phyloP scores from a whole-genome alignment of 2,113 vertebrate species.

The Phaethon lepturus region DNA sequence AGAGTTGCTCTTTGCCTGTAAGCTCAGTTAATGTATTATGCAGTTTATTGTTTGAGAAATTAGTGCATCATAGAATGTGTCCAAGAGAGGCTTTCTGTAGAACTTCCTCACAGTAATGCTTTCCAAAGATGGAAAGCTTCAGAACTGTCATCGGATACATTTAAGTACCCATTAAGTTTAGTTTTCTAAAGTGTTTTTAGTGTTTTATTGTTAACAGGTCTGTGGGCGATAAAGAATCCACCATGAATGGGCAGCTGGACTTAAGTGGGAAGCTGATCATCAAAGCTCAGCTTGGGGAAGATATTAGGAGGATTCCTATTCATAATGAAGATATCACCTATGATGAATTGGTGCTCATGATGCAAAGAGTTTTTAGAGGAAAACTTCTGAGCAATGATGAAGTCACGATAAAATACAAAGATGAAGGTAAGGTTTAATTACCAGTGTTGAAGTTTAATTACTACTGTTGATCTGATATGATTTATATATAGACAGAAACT shows the following conservation, averaged over 20 bases:
- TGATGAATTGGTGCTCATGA: slow-evolving; percentile 98
- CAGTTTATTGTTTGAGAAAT: not conserved
- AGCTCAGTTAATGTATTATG: not conserved
- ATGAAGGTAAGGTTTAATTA: slow-evolving; percentile 86
- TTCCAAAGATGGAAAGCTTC: not conserved
- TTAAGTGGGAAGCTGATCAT: slow-evolving; percentile 98
- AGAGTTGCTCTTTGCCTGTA: not conserved
- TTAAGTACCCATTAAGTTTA: not conserved
- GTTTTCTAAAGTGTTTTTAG: not conserved
- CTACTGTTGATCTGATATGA: not conserved
- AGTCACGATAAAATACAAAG: slow-evolving; percentile 98
- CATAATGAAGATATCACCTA: slow-evolving; percentile 99
- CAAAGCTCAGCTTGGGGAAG: slow-evolving; percentile 97
- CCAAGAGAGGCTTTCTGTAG: not conserved
- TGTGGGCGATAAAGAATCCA: slow-evolving; percentile 75
- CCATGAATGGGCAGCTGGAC: slow-evolving; percentile 98
- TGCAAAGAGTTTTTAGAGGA: slow-evolving; percentile 98
- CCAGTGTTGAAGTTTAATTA: not conserved
- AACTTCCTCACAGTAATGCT: not conserved
- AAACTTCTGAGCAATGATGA: slow-evolving; percentile 97
- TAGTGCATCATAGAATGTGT: not conserved
- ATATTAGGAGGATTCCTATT: slow-evolving; percentile 97
- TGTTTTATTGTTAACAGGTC: slow-evolving; percentile 51
- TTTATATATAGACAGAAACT: not conserved
- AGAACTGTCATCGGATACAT: not conserved